Evolutionary conservation across 2,113 vertebrate genomes (phyloP).

Genomic region (Oncorhynchus gorbuscha): DNA sequence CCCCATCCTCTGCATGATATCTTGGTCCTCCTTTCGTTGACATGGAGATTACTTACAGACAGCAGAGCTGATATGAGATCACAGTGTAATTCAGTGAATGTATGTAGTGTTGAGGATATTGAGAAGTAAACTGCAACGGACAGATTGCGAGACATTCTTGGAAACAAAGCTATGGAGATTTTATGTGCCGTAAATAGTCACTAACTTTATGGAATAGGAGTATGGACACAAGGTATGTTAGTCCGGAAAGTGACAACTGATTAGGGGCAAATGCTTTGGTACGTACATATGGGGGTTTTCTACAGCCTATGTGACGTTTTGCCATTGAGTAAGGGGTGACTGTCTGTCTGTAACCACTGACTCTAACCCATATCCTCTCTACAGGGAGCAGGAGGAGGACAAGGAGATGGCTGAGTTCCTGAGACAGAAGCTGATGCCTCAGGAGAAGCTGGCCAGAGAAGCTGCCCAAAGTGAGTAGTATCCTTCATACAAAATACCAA

Average conservation of each 20-base stretch:
- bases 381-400: constrained; percentile 95
- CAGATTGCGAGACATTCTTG: too few relatives aligned
- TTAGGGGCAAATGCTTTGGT: too few relatives aligned
- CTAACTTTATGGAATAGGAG: too few relatives aligned
- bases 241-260: too few relatives aligned
- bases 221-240: too few relatives aligned
- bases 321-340: background rate
- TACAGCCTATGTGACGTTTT: background rate
- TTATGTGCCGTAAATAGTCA: too few relatives aligned
- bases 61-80: background rate
- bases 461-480: constrained; percentile 81
- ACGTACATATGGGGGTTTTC: too few relatives aligned
- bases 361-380: background rate
- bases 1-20: too few relatives aligned
- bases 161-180: too few relatives aligned
- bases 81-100: background rate
- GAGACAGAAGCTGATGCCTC: constrained; percentile 89
- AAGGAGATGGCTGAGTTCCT: constrained; percentile 97
- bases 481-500: background rate
- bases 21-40: too few relatives aligned
- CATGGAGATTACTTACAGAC: background rate
- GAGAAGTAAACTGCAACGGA: too few relatives aligned
- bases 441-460: constrained; percentile 82
- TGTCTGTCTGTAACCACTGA: background rate
- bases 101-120: too few relatives aligned